Percentiles rank a stretch among this genome's conserved stretches.
These are phyloP conservation scores for Colletes gigas DNA, from an alignment of 1,140 invertebrate species.

Conservation along the genomic window DNA sequence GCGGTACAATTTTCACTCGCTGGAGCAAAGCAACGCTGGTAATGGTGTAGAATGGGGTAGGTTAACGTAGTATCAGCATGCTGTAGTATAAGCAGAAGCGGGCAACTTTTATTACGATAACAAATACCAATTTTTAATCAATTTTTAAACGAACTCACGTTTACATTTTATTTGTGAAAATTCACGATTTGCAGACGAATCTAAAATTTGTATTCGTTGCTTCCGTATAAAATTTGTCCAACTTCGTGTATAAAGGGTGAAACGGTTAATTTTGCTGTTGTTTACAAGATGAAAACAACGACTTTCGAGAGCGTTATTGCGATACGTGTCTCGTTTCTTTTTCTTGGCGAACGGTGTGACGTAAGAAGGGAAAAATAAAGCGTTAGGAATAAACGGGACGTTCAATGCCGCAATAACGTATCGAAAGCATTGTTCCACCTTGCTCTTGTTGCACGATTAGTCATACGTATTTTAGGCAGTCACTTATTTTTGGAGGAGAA, in stretches of 20 bases:
- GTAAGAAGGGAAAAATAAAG: neutral
- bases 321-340: too few relatives aligned
- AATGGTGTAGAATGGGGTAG: conserved; percentile 39
- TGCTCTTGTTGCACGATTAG: conserved; percentile 43
- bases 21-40: conserved; percentile 12
- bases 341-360: neutral
- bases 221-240: too few relatives aligned
- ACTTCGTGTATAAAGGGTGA: neutral
- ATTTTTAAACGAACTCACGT: too few relatives aligned
- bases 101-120: too few relatives aligned
- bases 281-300: too few relatives aligned
- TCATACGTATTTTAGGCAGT: conserved; percentile 40
- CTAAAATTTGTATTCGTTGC: too few relatives aligned
- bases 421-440: conserved; percentile 33
- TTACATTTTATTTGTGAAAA: too few relatives aligned
- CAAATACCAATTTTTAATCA: too few relatives aligned
- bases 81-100: neutral
- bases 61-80: conserved; percentile 35
- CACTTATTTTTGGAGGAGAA: conserved; percentile 37
- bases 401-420: conserved; percentile 18
- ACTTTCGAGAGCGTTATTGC: too few relatives aligned
- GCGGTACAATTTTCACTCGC: conserved; percentile 9
- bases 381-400: neutral
- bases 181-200: too few relatives aligned
- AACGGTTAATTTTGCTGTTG: neutral